Percentiles rank a stretch among this genome's conserved stretches.
Evolutionary conservation across 1,140 invertebrate species (phyloP).

Genomic region (Zeugodacus cucurbitae): DNA sequence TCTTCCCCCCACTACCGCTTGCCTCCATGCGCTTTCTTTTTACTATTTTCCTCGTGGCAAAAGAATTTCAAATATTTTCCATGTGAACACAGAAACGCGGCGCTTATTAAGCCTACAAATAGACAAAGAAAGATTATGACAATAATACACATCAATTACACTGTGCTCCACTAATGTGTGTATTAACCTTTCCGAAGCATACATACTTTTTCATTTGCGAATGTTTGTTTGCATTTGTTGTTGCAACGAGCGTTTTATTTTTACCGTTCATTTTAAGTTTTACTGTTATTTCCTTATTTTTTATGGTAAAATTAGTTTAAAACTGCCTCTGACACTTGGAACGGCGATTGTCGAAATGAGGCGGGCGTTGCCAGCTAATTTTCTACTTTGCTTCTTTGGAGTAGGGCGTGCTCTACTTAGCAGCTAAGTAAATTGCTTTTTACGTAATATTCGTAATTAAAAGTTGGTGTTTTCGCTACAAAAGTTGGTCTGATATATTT

Average conservation of each 20-base stretch:
- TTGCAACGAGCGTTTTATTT: neutral
- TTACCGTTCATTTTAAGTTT: neutral
- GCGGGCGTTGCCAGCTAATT: constrained; percentile 36
- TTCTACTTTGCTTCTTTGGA: neutral
- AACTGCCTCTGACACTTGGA: constrained; percentile 11
- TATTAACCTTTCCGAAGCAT: neutral
- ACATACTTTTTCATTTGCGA: too few relatives aligned
- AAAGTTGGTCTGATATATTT: constrained; percentile 17
- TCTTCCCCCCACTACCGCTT: neutral
- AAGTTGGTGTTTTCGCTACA: constrained; percentile 18
- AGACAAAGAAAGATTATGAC: neutral
- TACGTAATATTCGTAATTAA: constrained; percentile 9
- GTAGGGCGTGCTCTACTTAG: constrained; percentile 1
- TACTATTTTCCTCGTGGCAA: neutral
- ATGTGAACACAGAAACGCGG: neutral
- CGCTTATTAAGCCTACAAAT: neutral
- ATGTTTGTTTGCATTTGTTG: neutral
- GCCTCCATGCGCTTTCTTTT: neutral
- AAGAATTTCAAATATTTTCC: constrained; percentile 19
- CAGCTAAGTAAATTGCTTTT: constrained; percentile 14
- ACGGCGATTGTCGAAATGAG: neutral
- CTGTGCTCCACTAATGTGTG: neutral
- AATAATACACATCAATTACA: constrained; percentile 31
- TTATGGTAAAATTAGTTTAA: neutral
- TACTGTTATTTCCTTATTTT: neutral